Percentiles rank a stretch among this genome's conserved stretches.
Evolutionary conservation across 2,888 invertebrate genomes (phyloP).

Genomic region (Laspeyria flexula): DNA sequence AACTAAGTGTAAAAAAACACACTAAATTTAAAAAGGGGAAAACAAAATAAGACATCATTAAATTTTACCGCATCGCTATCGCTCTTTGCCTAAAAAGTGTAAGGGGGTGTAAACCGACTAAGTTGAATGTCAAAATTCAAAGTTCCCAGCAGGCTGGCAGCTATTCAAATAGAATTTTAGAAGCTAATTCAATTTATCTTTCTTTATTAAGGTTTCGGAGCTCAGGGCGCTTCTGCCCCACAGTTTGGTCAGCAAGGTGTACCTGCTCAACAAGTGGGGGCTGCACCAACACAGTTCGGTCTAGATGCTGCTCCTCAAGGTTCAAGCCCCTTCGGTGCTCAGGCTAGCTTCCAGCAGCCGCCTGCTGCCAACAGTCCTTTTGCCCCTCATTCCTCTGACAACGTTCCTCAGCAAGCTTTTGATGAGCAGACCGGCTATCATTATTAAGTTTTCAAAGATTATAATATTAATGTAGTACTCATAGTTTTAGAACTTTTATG

Average conservation of each 20-base stretch:
- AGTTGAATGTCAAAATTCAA: too few species aligned
- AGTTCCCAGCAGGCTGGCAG: too few species aligned
- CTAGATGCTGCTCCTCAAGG: conserved; percentile 5
- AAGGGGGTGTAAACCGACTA: too few species aligned
- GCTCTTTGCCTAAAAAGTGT: too few species aligned
- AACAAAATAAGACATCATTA: too few species aligned
- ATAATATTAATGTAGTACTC: neutral
- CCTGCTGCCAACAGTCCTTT: neutral
- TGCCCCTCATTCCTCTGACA: conserved; percentile 22
- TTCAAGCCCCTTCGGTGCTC: neutral
- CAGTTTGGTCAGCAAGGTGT: neutral
- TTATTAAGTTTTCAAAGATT: conserved; percentile 7
- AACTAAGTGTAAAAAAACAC: too few species aligned
- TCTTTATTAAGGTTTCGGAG: neutral
- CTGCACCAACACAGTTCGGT: neutral
- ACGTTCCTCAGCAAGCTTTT: conserved; percentile 18
- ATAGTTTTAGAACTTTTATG: neutral
- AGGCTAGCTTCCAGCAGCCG: neutral
- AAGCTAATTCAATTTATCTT: too few species aligned
- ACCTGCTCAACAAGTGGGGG: neutral
- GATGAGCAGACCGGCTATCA: conserved; percentile 16
- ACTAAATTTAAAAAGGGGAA: too few species aligned
- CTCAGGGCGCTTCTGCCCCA: neutral
- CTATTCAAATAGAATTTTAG: too few species aligned
- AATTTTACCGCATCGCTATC: too few species aligned